Percentiles rank a stretch among this genome's conserved stretches.
These are phyloP conservation scores for Dreissena rostriformis DNA, from an alignment of 1,140 invertebrate genomes.

Conservation along the genomic window DNA sequence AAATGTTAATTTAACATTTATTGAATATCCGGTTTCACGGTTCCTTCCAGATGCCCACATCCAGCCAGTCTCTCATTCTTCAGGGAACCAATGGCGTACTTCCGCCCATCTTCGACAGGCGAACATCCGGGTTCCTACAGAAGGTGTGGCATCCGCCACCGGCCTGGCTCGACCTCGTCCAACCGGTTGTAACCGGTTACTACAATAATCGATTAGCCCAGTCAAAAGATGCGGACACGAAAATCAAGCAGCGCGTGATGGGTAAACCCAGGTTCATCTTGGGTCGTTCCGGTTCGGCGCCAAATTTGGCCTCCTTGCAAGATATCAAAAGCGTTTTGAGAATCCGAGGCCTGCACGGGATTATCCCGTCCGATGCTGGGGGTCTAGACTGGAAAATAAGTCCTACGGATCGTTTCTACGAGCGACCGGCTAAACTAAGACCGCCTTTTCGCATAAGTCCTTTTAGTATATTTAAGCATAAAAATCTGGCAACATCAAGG, in stretches of 20 bases:
- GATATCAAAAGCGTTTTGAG: constrained; percentile 23
- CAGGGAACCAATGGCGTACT: constrained; percentile 24
- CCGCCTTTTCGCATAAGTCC: not conserved
- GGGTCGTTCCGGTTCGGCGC: constrained; percentile 16
- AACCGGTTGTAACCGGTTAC: constrained; percentile 1
- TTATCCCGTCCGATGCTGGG: not conserved
- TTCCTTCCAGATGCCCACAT: constrained; percentile 48
- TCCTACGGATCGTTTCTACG: constrained; percentile 32
- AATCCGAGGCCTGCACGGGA: constrained; percentile 35
- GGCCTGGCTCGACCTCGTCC: not conserved
- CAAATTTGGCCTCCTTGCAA: constrained; percentile 5
- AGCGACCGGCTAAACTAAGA: not conserved
- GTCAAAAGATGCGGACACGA: not conserved
- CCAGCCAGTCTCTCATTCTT: constrained; percentile 46
- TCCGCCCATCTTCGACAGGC: constrained; percentile 30
- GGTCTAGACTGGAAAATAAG: constrained; percentile 22
- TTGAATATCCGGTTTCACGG: no score
- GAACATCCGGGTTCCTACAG: no score
- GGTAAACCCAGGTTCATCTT: no score
- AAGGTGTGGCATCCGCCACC: no score
- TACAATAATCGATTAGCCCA: not conserved
- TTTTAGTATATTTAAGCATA: no score
- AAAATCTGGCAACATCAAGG: no score
- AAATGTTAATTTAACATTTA: no score
- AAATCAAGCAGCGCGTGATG: not conserved